A percentile compares a stretch with the other conserved stretches of the same genome.
Evolutionary conservation across 2,797 vertebrate species (phyloP).

Genomic region (Notoglanidium macrostoma): DNA sequence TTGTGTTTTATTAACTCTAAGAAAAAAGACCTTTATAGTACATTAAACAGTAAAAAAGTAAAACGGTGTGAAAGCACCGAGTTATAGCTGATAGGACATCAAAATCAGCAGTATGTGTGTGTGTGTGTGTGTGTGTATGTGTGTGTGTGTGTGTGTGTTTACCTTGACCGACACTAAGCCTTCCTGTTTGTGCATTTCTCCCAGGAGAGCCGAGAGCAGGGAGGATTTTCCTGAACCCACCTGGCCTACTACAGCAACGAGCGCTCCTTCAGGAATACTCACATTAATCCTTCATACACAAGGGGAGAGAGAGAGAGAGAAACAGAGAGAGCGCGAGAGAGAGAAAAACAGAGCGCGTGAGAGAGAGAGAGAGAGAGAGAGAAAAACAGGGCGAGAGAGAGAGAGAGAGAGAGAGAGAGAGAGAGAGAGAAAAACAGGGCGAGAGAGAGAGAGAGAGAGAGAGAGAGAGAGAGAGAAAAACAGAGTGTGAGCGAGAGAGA

Average conservation of each 20-base stretch:
- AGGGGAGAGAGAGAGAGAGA: conserved; percentile 21
- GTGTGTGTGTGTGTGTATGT: neutral
- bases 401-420: too few species aligned
- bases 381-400: too few species aligned
- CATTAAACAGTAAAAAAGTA: too few species aligned
- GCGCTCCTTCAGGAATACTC: conserved; percentile 82
- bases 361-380: too few species aligned
- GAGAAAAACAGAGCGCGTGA: neutral
- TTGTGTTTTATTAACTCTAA: too few species aligned
- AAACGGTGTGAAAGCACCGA: too few species aligned
- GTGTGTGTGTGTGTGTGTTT: conserved; percentile 13
- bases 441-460: too few species aligned
- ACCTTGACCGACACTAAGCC: conserved; percentile 87
- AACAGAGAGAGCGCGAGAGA: neutral
- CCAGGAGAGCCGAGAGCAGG: conserved; percentile 87
- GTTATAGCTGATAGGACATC: too few species aligned
- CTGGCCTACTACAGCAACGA: conserved; percentile 92
- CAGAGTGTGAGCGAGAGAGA: too few species aligned
- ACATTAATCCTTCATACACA: conserved; percentile 80
- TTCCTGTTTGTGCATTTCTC: conserved; percentile 92
- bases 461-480: too few species aligned
- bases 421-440: too few species aligned
- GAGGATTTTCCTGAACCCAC: conserved; percentile 96
- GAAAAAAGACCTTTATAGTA: too few species aligned
- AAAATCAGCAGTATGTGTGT: neutral